phyloP scores from a whole-genome alignment of 1,140 invertebrate genomes.

The Neoseiulus cucumeris region DNA sequence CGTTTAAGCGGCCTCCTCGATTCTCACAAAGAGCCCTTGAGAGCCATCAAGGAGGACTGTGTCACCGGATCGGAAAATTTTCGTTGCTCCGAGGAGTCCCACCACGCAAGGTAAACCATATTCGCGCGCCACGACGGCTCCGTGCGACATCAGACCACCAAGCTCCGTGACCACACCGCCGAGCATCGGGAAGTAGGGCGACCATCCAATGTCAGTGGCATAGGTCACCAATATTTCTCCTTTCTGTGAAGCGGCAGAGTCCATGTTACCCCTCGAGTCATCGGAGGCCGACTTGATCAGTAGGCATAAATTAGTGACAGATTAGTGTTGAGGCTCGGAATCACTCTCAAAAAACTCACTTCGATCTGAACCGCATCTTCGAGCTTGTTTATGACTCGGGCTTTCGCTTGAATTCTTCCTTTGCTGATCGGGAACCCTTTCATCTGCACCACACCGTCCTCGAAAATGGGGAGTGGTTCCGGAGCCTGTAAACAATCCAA shows the following conservation, averaged over 20 bases:
- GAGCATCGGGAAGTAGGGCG: constrained; percentile 59
- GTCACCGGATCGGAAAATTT: not conserved
- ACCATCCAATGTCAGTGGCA: constrained; percentile 63
- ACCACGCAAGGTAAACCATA: constrained; percentile 61
- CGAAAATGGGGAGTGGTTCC: not conserved
- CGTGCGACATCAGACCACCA: constrained; percentile 62
- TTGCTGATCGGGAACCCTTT: not conserved
- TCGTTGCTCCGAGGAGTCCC: constrained; percentile 25
- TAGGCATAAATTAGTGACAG: no score
- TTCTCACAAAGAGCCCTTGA: no score
- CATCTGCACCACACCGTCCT: constrained; percentile 1
- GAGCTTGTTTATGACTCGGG: constrained; percentile 38
- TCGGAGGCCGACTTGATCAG: no score
- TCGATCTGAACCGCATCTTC: constrained; percentile 26
- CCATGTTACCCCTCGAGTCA: no score
- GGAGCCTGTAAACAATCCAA: not conserved
- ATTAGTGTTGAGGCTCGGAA: no score
- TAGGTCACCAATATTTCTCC: constrained; percentile 56
- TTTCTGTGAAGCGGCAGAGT: constrained; percentile 21
- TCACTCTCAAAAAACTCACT: no score
- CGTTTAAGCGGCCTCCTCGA: no score
- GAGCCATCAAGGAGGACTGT: not conserved
- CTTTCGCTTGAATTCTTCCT: constrained; percentile 25
- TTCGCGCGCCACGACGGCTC: constrained; percentile 62
- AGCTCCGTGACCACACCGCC: constrained; percentile 60